Conservation (phyloP, 1,140 invertebrate genomes). For the Cylas formicarius region DNA sequence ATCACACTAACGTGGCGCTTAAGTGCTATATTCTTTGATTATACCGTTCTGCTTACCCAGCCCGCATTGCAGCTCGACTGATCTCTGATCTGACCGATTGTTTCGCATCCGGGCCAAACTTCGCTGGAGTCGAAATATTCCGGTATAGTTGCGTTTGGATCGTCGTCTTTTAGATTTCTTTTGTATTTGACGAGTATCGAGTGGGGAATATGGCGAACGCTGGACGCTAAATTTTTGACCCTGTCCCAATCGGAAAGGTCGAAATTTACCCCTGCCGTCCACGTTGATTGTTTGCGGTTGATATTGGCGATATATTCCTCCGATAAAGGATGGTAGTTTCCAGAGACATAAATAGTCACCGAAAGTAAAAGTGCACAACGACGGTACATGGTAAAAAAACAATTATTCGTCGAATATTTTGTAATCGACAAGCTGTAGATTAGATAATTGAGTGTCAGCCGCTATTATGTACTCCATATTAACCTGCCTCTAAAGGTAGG, state of each 20-base stretch:
- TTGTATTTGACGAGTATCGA: neutral
- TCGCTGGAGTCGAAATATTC: conserved; percentile 21
- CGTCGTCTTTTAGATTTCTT: too few species aligned
- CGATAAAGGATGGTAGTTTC: conserved; percentile 48
- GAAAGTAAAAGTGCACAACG: neutral
- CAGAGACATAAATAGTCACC: too few species aligned
- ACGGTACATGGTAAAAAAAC: neutral
- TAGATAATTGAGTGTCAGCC: too few species aligned
- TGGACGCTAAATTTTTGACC: conserved; percentile 10
- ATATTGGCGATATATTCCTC: conserved; percentile 57
- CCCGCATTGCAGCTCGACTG: conserved; percentile 20
- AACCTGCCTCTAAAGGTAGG: too few species aligned
- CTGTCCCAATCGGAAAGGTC: conserved; percentile 34
- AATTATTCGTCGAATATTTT: neutral
- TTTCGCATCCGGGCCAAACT: conserved; percentile 18
- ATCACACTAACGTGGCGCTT: too few species aligned
- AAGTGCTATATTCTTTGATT: too few species aligned
- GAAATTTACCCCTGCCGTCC: conserved; percentile 69
- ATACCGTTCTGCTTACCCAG: conserved; percentile 25
- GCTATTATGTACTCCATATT: too few species aligned
- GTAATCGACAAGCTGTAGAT: neutral
- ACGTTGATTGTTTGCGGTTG: conserved; percentile 55
- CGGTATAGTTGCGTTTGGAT: conserved; percentile 11
- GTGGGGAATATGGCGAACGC: neutral
- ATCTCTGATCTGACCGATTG: conserved; percentile 19